A percentile compares a stretch with the other conserved stretches of the same genome.
Conservation (phyloP, 2,888 invertebrate genomes). For the Automeris io region DNA sequence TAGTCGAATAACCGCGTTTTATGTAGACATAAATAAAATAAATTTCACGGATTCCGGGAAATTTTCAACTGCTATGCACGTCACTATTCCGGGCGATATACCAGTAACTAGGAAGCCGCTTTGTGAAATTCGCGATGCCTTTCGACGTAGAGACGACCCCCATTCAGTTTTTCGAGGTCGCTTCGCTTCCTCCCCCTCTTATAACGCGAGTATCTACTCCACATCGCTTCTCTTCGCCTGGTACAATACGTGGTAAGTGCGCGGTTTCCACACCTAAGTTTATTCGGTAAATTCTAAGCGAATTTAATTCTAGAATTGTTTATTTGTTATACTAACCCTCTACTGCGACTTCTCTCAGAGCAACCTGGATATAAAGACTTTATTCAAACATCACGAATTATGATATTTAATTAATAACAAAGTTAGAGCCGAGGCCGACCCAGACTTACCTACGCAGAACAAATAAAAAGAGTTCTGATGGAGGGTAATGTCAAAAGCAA, state of each 20-base stretch:
- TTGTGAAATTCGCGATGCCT: slow-evolving; percentile 70
- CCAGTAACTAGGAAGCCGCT: slow-evolving; percentile 65
- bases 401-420: too few relatives aligned
- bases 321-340: not conserved
- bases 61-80: not conserved
- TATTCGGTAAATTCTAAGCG: slow-evolving; percentile 24
- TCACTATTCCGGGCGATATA: slow-evolving; percentile 22
- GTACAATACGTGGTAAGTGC: slow-evolving; percentile 31
- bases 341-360: not conserved
- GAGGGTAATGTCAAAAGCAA: too few relatives aligned
- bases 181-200: slow-evolving; percentile 40
- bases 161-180: slow-evolving; percentile 71
- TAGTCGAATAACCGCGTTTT: too few relatives aligned
- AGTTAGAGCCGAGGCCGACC: too few relatives aligned
- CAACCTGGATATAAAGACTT: too few relatives aligned
- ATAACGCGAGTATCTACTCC: slow-evolving; percentile 41
- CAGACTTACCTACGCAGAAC: too few relatives aligned
- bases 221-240: slow-evolving; percentile 28
- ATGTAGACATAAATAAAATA: not conserved
- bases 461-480: too few relatives aligned
- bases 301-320: not conserved
- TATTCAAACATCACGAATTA: too few relatives aligned
- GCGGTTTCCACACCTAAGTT: slow-evolving; percentile 55
- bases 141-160: slow-evolving; percentile 54
- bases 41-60: not conserved